Percentiles rank a stretch among this genome's conserved stretches.
Evolutionary conservation across 1,140 invertebrate genomes (phyloP).

Genomic region (Zophobas atratus): DNA sequence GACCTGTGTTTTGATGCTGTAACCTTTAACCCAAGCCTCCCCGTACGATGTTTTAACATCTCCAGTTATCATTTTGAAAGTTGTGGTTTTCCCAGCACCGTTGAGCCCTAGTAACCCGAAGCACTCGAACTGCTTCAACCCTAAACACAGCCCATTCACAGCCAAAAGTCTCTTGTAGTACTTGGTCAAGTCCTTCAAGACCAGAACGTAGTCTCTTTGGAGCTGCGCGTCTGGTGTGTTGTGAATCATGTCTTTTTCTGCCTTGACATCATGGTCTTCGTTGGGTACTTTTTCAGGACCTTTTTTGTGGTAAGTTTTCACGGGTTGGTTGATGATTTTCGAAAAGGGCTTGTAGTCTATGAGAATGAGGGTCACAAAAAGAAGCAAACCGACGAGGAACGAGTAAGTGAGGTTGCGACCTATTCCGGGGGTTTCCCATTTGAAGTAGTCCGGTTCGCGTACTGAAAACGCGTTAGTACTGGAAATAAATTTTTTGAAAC

Average conservation of each 20-base stretch:
- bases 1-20: conserved; percentile 70
- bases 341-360: conserved; percentile 68
- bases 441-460: conserved; percentile 67
- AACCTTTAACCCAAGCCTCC: conserved; percentile 61
- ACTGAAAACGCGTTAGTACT: conserved; percentile 62
- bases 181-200: conserved; percentile 75
- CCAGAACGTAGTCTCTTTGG: conserved; percentile 58
- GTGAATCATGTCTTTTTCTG: conserved; percentile 65
- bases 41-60: conserved; percentile 72
- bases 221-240: conserved; percentile 51
- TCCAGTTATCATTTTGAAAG: conserved; percentile 91
- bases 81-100: conserved; percentile 83
- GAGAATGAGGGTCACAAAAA: conserved; percentile 66
- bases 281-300: conserved; percentile 4
- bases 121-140: conserved; percentile 77
- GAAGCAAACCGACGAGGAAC: conserved; percentile 59
- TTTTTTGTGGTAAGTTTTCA: conserved; percentile 46
- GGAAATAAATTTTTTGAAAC: conserved; percentile 47
- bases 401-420: conserved; percentile 66
- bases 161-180: conserved; percentile 78
- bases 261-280: conserved; percentile 67
- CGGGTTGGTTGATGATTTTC: conserved; percentile 62
- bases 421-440: conserved; percentile 69
- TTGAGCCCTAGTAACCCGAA: conserved; percentile 93
- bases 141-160: conserved; percentile 80